phyloP scores from a whole-genome alignment of 2,797 vertebrate genomes.

The Acipenser transmontanus region DNA sequence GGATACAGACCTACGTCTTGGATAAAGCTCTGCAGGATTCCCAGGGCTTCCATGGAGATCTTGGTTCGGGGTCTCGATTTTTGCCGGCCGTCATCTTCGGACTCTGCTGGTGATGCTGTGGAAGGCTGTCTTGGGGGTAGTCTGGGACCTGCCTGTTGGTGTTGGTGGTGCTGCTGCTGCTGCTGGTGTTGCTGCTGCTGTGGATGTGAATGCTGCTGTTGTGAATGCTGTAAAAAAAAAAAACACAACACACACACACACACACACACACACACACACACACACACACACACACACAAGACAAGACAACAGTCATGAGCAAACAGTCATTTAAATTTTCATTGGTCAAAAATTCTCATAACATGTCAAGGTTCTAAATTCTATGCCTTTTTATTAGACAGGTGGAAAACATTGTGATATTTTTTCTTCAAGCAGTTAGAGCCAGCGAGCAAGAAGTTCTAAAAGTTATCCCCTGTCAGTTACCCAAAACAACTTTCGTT shows the following conservation, averaged over 20 bases:
- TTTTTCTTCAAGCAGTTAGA: too few relatives aligned
- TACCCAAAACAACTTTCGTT: too few relatives aligned
- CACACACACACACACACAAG: neutral
- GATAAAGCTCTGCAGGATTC: conserved; percentile 85
- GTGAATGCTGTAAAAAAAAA: conserved; percentile 44
- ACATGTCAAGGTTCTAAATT: too few relatives aligned
- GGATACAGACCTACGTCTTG: conserved; percentile 83
- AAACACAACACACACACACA: neutral
- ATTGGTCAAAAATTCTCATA: neutral
- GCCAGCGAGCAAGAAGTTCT: too few relatives aligned
- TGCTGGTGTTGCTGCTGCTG: conserved; percentile 53
- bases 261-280: too few relatives aligned
- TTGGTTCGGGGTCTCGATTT: conserved; percentile 79
- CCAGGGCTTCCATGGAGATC: conserved; percentile 81
- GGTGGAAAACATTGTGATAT: too few relatives aligned
- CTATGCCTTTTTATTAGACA: too few relatives aligned
- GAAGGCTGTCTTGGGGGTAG: conserved; percentile 87
- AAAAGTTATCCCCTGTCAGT: too few relatives aligned
- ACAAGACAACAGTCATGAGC: neutral
- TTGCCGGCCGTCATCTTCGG: conserved; percentile 77
- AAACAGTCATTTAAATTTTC: neutral
- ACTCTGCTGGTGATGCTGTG: conserved; percentile 87
- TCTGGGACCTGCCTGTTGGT: conserved; percentile 70
- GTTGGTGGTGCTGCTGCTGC: conserved; percentile 50
- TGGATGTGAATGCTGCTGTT: conserved; percentile 70